Base-by-base conservation (phyloP, 2,888 invertebrate genomes). In the Amphipoea oculea region DNA sequence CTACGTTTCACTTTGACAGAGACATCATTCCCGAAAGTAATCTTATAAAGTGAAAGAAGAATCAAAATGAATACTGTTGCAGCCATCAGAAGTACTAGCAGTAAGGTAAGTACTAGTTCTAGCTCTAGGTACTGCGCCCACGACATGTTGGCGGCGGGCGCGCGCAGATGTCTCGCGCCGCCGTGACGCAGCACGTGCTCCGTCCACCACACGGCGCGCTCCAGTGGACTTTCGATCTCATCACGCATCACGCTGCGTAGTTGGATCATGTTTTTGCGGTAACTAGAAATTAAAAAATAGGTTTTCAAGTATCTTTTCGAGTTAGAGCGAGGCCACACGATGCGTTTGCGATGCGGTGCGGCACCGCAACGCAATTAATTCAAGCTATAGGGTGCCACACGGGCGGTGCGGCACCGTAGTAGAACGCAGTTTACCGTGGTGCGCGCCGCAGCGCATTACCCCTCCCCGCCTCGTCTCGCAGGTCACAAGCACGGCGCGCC, bases 151-250 rank as follows among this genome's bases (percentile, higher is more conserved):
- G 42, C 42, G 42, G 51, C 51, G 51, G 0, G 96, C 95, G 17
- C 94, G 94, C 51, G 51, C 51, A 51, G 51, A 17, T 51, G 51
- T 51, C 5, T 51, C 17, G 51, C 42, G 42, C 51, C 51, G 17
- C 51, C 51, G 17, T 51, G 51, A 51, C n/a, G 70, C 40, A 71
- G 70, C 40, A 71, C n/a, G 62, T 71, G 60, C 40, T 71, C 40
- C 60, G 70, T 91, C 92, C 93, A 93, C 92, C 92, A 93, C 4
- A 93, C 86, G n/a, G 92, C 90, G 1, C 91, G 89, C 40, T 94
- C 92, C 69, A 93, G 65, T 0, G 93, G 89, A 14, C 68, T 23
- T 82, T 88, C 76, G 0, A 80, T 84, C 57, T 86, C 74, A 45
- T 88, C 88, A 0, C 40, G 66, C 70, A 88, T 76, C 40, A 79